These are phyloP conservation scores for Drosophila sucinea DNA, from an alignment of 1,140 invertebrate genomes.

Conservation along the genomic window DNA sequence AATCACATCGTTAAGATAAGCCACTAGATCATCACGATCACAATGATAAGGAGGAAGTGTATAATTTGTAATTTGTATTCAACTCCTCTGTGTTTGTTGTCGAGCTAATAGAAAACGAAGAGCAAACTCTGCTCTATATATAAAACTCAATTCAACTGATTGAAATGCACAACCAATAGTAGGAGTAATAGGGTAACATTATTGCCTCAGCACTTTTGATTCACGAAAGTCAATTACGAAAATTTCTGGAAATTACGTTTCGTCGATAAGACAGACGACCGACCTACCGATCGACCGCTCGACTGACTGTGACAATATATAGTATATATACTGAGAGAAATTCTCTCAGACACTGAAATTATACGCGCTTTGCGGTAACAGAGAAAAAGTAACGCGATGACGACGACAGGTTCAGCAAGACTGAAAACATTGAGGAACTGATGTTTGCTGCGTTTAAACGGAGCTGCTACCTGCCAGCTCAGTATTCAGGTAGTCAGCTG, in stretches of 20 bases:
- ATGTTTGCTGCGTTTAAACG: conserved; percentile 14
- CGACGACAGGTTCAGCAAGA: conserved; percentile 69
- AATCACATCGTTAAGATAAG: not conserved
- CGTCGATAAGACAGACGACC: conserved; percentile 38
- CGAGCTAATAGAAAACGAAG: conserved; percentile 43
- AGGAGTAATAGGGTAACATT: not conserved
- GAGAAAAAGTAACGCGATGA: conserved; percentile 44
- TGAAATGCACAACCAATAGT: conserved; percentile 41
- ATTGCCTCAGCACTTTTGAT: conserved; percentile 39
- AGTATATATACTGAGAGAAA: not conserved
- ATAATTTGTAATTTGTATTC: conserved; percentile 61
- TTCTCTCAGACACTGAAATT: conserved; percentile 41
- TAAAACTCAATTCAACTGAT: conserved; percentile 19
- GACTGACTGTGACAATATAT: not conserved
- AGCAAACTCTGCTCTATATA: conserved; percentile 37
- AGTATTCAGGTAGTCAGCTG: conserved; percentile 14
- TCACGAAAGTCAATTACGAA: conserved; percentile 66
- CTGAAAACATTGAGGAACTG: conserved; percentile 34
- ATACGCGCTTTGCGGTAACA: conserved; percentile 42
- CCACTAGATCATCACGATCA: conserved; percentile 37
- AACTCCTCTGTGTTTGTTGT: conserved; percentile 40
- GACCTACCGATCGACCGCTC: not conserved
- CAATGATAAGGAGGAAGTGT: conserved; percentile 36
- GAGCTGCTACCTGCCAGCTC: conserved; percentile 58
- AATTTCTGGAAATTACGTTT: conserved; percentile 71